A percentile compares a stretch with the other conserved stretches of the same genome.
Evolutionary conservation across 1,140 invertebrate genomes (phyloP).

Genomic region (Spodoptera litura): DNA sequence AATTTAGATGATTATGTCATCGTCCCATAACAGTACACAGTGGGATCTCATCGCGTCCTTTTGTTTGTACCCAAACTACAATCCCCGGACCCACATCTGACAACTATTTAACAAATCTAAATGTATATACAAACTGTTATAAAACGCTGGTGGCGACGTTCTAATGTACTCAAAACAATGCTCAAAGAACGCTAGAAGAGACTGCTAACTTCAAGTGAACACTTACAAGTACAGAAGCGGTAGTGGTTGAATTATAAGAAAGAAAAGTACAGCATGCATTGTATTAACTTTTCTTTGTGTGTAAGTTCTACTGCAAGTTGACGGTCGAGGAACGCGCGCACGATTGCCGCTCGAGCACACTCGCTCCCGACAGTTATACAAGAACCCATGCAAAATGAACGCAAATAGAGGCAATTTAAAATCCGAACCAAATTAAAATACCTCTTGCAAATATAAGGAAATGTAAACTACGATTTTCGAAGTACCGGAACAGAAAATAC

Average conservation of each 20-base stretch:
- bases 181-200: not conserved
- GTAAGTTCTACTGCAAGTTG: not conserved
- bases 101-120: not conserved
- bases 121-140: not conserved
- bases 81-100: not conserved
- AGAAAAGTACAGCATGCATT: constrained; percentile 13
- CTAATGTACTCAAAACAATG: not conserved
- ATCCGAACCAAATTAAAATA: too few relatives aligned
- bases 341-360: not conserved
- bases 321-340: not conserved
- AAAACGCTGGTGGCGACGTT: not conserved
- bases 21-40: too few relatives aligned
- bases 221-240: not conserved
- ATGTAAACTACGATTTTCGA: too few relatives aligned
- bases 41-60: too few relatives aligned
- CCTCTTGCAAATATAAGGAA: too few relatives aligned
- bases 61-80: too few relatives aligned
- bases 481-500: too few relatives aligned
- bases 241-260: not conserved
- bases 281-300: constrained; percentile 16
- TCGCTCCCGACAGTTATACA: not conserved
- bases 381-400: not conserved
- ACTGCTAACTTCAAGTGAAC: not conserved
- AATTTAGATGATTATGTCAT: too few relatives aligned
- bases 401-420: too few relatives aligned